Evolutionary conservation across 2,113 vertebrate species (phyloP).

Genomic region (Typhlomys cinereus): DNA sequence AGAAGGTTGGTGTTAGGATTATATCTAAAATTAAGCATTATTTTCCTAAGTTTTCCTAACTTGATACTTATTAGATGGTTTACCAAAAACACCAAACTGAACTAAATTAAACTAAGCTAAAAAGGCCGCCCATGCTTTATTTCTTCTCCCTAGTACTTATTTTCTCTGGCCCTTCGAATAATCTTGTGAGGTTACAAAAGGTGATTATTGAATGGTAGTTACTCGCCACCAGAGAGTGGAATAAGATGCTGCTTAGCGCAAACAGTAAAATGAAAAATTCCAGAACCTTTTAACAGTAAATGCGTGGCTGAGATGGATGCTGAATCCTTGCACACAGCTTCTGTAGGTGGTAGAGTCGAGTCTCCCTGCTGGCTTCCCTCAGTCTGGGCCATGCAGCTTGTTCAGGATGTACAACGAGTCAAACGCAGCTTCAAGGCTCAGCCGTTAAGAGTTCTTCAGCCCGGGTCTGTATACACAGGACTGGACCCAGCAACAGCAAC

Average conservation of each 20-base stretch:
- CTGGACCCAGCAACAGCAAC: rapidly evolving
- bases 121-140: neutral
- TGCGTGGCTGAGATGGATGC: neutral
- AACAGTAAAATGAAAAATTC: neutral
- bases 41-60: constrained; percentile 69
- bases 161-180: neutral
- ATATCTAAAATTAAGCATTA: constrained; percentile 57
- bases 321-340: rapidly evolving
- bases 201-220: neutral
- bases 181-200: neutral
- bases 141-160: neutral
- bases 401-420: neutral
- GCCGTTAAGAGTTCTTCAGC: rapidly evolving
- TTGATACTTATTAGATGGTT: neutral
- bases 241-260: neutral
- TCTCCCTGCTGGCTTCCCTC: rapidly evolving
- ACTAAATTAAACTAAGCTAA: neutral
- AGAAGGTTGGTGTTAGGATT: constrained; percentile 44
- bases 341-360: neutral
- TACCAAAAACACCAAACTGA: neutral
- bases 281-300: neutral
- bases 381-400: too few relatives aligned
- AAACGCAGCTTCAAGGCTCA: neutral
- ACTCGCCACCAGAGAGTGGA: neutral
- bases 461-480: rapidly evolving